Conservation (phyloP, 1,140 invertebrate species). For the Drosophila punjabiensis region DNA sequence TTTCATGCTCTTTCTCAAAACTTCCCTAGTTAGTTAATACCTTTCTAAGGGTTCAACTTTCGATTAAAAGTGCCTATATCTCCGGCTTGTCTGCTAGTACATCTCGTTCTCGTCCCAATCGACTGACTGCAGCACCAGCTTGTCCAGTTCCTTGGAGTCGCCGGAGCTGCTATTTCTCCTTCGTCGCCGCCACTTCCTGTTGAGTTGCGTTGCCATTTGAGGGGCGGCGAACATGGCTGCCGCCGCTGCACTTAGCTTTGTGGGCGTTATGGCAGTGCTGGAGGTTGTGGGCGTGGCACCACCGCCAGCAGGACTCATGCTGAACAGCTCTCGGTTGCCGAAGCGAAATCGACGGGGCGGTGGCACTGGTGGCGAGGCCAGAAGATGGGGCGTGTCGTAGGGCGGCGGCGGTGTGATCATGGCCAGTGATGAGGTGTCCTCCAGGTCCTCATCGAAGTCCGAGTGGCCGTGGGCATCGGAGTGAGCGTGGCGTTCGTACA, state of each 20-base stretch:
- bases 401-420: constrained; percentile 84
- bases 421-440: constrained; percentile 77
- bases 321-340: constrained; percentile 77
- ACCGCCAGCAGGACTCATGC: constrained; percentile 65
- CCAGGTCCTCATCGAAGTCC: constrained; percentile 48
- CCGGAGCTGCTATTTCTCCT: constrained; percentile 83
- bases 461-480: constrained; percentile 53
- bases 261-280: constrained; percentile 77
- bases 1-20: background rate
- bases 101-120: constrained; percentile 85
- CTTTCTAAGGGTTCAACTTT: background rate
- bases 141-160: constrained; percentile 83
- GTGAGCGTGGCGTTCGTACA: constrained; percentile 62
- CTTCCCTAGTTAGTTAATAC: too few species aligned
- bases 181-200: constrained; percentile 76
- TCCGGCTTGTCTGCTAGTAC: constrained; percentile 53
- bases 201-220: constrained; percentile 76
- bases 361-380: constrained; percentile 41
- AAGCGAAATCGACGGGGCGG: constrained; percentile 79
- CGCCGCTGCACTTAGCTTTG: constrained; percentile 76
- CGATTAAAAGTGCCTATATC: constrained; percentile 7
- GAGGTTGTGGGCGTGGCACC: constrained; percentile 55
- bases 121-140: constrained; percentile 82
- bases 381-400: constrained; percentile 72
- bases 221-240: constrained; percentile 76